Conservation (phyloP, 2,797 vertebrate species). For the Gephyroberyx darwinii region DNA sequence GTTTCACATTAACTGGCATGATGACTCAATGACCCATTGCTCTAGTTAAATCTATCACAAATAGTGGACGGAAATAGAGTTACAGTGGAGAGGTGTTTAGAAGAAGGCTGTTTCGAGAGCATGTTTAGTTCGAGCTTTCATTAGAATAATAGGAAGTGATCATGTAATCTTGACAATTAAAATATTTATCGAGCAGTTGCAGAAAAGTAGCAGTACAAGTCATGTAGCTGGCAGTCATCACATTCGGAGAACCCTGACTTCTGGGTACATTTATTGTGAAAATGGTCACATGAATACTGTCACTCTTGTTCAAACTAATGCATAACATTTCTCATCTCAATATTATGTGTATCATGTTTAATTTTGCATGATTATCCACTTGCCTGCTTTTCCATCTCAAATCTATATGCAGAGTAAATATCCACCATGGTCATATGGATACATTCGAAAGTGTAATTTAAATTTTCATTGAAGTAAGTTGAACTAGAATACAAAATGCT, state of each 20-base stretch:
- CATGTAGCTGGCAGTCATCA: neutral
- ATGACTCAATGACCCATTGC: too few species aligned
- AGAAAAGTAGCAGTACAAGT: too few species aligned
- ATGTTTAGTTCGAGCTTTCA: neutral
- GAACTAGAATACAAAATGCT: slow-evolving; percentile 45
- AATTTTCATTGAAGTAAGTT: slow-evolving; percentile 19
- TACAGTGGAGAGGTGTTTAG: neutral
- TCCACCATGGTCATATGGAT: slow-evolving; percentile 6
- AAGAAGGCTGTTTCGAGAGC: too few species aligned
- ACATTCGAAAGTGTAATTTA: slow-evolving; percentile 17
- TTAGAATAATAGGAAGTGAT: slow-evolving; percentile 25
- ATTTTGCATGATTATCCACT: slow-evolving; percentile 50
- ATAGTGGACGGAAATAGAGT: neutral
- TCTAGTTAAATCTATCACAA: neutral
- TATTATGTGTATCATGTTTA: slow-evolving; percentile 23
- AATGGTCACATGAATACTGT: neutral
- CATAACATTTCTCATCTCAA: slow-evolving; percentile 19
- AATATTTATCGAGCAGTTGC: neutral
- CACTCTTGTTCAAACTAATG: neutral
- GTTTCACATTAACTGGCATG: too few species aligned
- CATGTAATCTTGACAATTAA: slow-evolving; percentile 16
- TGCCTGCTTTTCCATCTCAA: slow-evolving; percentile 43
- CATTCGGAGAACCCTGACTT: too few species aligned
- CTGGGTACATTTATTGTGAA: too few species aligned
- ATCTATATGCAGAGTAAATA: slow-evolving; percentile 28